Evolutionary conservation across 2,888 invertebrate species (phyloP).

Genomic region (Tethea ocularis): DNA sequence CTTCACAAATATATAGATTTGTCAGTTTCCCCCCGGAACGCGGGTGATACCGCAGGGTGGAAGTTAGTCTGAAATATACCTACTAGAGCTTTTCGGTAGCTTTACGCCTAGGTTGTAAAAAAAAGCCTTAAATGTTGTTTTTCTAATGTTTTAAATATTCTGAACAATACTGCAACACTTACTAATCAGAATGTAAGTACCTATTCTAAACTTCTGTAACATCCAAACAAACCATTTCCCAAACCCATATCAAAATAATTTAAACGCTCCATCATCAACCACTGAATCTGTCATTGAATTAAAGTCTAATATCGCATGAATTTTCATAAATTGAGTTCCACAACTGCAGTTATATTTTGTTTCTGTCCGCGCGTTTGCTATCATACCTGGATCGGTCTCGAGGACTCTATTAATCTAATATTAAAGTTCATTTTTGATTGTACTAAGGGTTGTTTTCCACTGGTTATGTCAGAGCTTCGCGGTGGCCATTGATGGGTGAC

Average conservation of each 20-base stretch:
- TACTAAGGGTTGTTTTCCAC: constrained; percentile 25
- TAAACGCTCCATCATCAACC: no score
- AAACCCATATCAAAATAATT: constrained; percentile 17
- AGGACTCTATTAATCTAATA: constrained; percentile 32
- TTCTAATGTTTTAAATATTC: constrained; percentile 49
- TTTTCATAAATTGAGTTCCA: constrained; percentile 36
- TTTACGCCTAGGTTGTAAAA: not conserved
- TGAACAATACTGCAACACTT: constrained; percentile 58
- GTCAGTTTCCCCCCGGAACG: no score
- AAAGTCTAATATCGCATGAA: constrained; percentile 28
- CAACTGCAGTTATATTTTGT: constrained; percentile 48
- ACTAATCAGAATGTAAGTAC: constrained; percentile 72
- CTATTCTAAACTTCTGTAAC: constrained; percentile 68
- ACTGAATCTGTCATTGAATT: constrained; percentile 20
- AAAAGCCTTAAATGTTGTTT: constrained; percentile 45
- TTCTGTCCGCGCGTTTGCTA: constrained; percentile 44
- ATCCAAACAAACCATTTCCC: constrained; percentile 27
- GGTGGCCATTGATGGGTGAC: constrained; percentile 76
- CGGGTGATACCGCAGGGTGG: no score
- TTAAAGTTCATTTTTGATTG: constrained; percentile 43
- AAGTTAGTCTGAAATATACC: no score
- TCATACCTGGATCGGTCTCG: constrained; percentile 28
- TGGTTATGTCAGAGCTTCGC: constrained; percentile 55
- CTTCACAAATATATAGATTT: no score
- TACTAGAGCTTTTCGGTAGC: no score